These are phyloP conservation scores for Dipodomys stephensi DNA, from an alignment of 2,113 vertebrate species.

Conservation along the genomic window DNA sequence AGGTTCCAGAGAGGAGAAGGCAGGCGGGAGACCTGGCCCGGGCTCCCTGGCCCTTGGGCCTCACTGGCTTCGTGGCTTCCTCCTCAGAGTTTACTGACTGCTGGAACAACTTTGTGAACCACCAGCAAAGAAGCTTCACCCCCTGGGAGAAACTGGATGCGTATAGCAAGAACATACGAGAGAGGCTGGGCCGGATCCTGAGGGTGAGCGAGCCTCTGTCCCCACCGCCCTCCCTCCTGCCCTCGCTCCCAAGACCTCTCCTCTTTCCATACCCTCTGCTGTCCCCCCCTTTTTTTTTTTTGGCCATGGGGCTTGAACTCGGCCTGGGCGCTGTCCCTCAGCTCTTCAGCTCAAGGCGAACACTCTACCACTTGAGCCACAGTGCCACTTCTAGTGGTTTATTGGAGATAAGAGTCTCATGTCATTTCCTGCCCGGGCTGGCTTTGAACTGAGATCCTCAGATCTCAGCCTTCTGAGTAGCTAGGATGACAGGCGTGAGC, in stretches of 20 bases:
- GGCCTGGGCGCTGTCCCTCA: no score
- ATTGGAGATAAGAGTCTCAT: no score
- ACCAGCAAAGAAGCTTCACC: not conserved
- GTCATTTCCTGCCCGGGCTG: no score
- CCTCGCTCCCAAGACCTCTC: not conserved
- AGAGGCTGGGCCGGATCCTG: not conserved
- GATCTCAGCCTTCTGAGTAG: no score
- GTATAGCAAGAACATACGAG: not conserved
- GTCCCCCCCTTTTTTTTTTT: no score
- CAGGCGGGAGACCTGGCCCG: not conserved
- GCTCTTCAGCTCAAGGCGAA: no score
- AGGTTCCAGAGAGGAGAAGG: not conserved
- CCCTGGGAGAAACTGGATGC: not conserved
- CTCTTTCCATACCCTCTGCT: no score
- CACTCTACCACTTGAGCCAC: no score
- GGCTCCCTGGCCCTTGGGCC: not conserved
- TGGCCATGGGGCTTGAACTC: no score
- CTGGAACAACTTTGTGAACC: constrained; percentile 59
- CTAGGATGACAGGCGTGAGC: no score
- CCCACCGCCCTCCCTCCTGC: not conserved
- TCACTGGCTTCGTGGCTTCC: not conserved
- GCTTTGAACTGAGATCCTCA: no score
- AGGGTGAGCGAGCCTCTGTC: not conserved
- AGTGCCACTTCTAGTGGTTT: no score
- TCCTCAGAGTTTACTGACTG: constrained; percentile 65